Conservation (phyloP, 2,797 vertebrate species). For the Spinibarbus caldwelli region DNA sequence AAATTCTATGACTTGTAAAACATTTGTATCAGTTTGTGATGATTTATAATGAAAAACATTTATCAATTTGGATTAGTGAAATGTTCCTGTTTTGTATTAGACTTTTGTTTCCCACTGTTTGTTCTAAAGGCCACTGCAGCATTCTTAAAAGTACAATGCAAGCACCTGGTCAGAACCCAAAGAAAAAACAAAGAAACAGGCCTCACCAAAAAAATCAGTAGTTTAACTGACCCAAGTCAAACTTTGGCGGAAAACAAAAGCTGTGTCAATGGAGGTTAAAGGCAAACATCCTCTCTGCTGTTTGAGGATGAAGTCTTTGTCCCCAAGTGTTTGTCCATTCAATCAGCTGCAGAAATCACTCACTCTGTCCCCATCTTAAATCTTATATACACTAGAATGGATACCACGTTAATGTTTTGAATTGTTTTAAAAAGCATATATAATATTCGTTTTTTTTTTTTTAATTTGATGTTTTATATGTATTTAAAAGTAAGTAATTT, state of each 20-base stretch:
- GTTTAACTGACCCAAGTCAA: constrained; percentile 22
- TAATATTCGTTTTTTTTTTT: too few species aligned
- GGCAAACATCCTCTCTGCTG: constrained; percentile 28
- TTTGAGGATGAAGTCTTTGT: constrained; percentile 11
- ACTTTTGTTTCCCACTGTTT: not conserved
- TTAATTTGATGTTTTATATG: too few species aligned
- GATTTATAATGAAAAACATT: not conserved
- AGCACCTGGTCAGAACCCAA: constrained; percentile 16
- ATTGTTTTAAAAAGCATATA: not conserved
- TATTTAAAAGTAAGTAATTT: too few species aligned
- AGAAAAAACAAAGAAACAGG: not conserved
- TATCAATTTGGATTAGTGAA: not conserved
- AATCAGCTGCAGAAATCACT: constrained; percentile 49
- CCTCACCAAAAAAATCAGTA: constrained; percentile 1
- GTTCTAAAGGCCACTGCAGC: not conserved
- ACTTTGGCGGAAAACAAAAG: constrained; percentile 11
- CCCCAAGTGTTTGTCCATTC: constrained; percentile 17
- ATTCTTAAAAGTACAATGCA: not conserved
- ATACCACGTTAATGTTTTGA: not conserved
- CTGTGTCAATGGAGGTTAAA: constrained; percentile 15
- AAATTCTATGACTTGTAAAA: not conserved
- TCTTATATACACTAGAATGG: not conserved
- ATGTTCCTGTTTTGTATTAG: not conserved
- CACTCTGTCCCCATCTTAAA: constrained; percentile 5
- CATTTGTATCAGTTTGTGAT: not conserved